A percentile compares a stretch with the other conserved stretches of the same genome.
phyloP scores from a whole-genome alignment of 2,888 invertebrate species.

The Tetranychus truncatus region DNA sequence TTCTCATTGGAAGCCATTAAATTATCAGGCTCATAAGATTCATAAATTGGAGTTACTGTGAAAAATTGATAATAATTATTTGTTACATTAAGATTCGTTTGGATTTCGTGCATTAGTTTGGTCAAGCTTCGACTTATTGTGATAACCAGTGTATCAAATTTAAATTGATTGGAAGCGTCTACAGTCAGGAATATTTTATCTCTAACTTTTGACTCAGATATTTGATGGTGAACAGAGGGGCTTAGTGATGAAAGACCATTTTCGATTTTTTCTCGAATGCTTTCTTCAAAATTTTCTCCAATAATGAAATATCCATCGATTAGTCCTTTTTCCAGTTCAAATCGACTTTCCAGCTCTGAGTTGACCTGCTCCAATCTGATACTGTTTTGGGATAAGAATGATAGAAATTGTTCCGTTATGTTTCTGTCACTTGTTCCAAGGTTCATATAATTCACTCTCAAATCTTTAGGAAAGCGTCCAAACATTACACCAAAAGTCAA shows the following conservation, averaged over 20 bases:
- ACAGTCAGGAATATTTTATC: background rate
- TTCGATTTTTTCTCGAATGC: background rate
- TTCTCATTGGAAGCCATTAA: background rate
- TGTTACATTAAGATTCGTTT: background rate
- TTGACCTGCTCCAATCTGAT: background rate
- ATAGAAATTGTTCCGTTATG: background rate
- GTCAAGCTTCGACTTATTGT: background rate
- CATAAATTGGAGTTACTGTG: background rate
- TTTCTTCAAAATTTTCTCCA: conserved; percentile 1
- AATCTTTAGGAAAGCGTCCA: background rate
- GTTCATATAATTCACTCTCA: background rate
- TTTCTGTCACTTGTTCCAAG: background rate
- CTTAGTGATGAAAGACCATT: background rate
- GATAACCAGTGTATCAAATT: background rate
- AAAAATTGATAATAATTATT: background rate
- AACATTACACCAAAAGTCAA: conserved; percentile 3
- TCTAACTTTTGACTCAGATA: background rate
- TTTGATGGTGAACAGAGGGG: background rate
- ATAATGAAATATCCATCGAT: conserved; percentile 4
- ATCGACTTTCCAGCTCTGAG: background rate
- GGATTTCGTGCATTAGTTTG: background rate
- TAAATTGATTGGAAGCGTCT: conserved; percentile 2
- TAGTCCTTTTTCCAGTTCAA: background rate
- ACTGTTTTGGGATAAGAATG: background rate
- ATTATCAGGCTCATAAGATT: background rate